Conservation (phyloP, 2,113 vertebrate genomes). For the Semnornis frantzii region DNA sequence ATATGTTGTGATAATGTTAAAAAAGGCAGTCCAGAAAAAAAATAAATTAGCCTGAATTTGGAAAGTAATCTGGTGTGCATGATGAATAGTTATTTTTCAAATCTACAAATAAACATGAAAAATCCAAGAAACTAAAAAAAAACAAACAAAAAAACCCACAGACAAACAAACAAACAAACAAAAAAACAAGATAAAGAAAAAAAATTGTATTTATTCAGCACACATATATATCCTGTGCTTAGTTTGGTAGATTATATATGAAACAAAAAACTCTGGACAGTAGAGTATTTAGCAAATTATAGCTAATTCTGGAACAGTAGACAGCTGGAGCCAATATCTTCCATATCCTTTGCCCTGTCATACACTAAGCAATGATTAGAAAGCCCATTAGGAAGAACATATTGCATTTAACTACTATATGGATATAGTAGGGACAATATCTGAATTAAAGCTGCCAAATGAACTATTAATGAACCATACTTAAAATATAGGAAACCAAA, state of each 20-base stretch:
- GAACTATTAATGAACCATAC: not conserved
- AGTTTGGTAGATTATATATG: not conserved
- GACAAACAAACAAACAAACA: not conserved
- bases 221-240: not conserved
- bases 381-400: not conserved
- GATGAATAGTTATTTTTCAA: not conserved
- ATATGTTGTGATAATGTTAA: not conserved
- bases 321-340: not conserved
- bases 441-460: not conserved
- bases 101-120: not conserved
- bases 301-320: not conserved
- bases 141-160: no score
- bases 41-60: not conserved
- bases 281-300: not conserved
- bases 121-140: not conserved
- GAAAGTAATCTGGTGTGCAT: not conserved
- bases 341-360: not conserved
- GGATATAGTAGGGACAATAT: not conserved
- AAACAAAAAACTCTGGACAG: not conserved
- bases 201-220: not conserved
- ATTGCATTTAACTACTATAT: not conserved
- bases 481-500: not conserved
- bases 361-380: not conserved
- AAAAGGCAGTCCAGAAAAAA: not conserved
- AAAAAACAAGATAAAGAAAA: not conserved